These are phyloP conservation scores for Cotesia glomerata DNA, from an alignment of 1,140 invertebrate species.

Conservation along the genomic window DNA sequence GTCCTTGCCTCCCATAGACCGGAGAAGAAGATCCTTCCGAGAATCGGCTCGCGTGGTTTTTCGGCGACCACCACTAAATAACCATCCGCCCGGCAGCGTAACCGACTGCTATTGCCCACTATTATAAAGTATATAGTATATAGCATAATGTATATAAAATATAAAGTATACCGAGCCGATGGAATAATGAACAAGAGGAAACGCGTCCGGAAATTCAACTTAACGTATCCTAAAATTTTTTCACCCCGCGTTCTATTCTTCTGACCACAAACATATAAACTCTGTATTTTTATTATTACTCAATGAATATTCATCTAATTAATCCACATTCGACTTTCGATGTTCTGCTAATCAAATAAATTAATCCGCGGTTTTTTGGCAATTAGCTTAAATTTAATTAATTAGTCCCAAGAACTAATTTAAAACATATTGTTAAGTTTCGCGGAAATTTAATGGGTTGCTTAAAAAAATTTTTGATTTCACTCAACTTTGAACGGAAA, in stretches of 20 bases:
- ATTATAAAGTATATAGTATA: no score
- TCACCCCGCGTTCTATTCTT: background rate
- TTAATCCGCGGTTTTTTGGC: background rate
- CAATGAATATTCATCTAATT: background rate
- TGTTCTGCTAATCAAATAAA: background rate
- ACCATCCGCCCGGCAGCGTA: conserved; percentile 31
- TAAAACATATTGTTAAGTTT: background rate
- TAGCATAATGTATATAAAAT: no score
- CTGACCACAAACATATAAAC: background rate
- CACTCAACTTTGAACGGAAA: no score
- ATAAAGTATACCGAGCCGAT: no score
- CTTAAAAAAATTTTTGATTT: no score
- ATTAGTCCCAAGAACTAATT: background rate
- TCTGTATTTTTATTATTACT: background rate
- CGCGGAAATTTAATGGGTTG: no score
- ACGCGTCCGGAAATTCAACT: background rate
- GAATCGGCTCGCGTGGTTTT: conserved; percentile 45
- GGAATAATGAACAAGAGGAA: background rate
- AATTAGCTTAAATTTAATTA: no score
- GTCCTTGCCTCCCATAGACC: background rate
- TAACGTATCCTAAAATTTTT: conserved; percentile 6
- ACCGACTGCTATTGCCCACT: no score
- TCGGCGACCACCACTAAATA: conserved; percentile 36
- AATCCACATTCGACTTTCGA: background rate
- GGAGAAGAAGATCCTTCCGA: conserved; percentile 14